A percentile compares a stretch with the other conserved stretches of the same genome.
These are phyloP conservation scores for Pyrocoelia pectoralis DNA, from an alignment of 2,888 invertebrate genomes.

Conservation along the genomic window DNA sequence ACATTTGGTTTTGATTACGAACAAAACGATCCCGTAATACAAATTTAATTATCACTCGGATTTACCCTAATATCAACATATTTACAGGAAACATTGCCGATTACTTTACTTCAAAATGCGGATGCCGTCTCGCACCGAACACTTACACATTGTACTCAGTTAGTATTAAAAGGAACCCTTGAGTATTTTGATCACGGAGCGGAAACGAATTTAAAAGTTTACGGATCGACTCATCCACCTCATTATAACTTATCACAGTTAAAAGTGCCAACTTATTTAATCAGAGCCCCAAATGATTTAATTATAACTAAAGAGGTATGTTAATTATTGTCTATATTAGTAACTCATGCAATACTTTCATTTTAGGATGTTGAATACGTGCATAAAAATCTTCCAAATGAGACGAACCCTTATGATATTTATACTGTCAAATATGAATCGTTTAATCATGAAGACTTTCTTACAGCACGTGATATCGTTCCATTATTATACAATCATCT, in stretches of 20 bases:
- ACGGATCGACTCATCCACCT: conserved; percentile 64
- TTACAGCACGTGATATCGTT: conserved; percentile 54
- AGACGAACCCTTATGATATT: conserved; percentile 34
- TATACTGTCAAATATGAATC: conserved; percentile 41
- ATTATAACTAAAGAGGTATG: conserved; percentile 66
- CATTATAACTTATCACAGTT: conserved; percentile 63
- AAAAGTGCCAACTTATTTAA: conserved; percentile 64
- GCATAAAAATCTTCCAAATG: conserved; percentile 48
- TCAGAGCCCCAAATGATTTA: conserved; percentile 71
- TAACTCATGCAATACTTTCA: background rate
- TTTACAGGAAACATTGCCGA: conserved; percentile 54
- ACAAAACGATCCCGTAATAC: conserved; percentile 36
- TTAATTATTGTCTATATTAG: conserved; percentile 13
- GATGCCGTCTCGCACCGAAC: conserved; percentile 54
- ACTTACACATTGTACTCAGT: conserved; percentile 50
- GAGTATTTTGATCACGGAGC: conserved; percentile 66
- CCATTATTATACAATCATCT: conserved; percentile 49
- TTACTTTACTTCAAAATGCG: conserved; percentile 53
- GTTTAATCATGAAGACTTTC: conserved; percentile 58
- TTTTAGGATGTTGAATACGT: conserved; percentile 56
- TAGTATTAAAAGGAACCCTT: conserved; percentile 56
- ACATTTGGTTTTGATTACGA: conserved; percentile 32
- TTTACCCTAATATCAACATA: background rate
- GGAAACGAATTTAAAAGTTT: conserved; percentile 61
- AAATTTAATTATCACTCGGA: background rate